Percentiles rank a stretch among this genome's conserved stretches.
Conservation (phyloP, 1,140 invertebrate genomes). For the Tetragonula clypearis region DNA sequence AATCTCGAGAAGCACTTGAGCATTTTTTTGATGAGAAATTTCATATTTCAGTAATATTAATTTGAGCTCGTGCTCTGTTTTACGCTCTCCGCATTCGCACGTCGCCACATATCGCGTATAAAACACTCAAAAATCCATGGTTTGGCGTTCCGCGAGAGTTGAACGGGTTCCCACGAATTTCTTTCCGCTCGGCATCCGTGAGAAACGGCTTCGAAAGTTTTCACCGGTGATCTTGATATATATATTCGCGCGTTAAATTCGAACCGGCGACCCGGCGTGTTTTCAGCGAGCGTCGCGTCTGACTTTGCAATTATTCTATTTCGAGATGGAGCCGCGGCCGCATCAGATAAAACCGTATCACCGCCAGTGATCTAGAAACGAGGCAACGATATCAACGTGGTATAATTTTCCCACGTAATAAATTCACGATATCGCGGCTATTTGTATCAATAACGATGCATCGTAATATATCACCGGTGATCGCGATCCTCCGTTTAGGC, state of each 20-base stretch:
- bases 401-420: conserved; percentile 60
- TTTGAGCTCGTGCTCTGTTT: neutral
- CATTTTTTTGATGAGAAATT: neutral
- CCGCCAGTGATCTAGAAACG: conserved; percentile 39
- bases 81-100: neutral
- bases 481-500: neutral
- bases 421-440: conserved; percentile 56
- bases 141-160: conserved; percentile 23
- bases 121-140: conserved; percentile 25
- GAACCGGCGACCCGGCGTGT: neutral
- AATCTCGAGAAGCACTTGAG: neutral
- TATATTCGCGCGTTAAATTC: conserved; percentile 37
- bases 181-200: neutral
- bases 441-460: conserved; percentile 62
- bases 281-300: neutral
- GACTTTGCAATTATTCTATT: conserved; percentile 55
- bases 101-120: neutral
- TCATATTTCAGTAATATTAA: neutral
- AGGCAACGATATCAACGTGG: conserved; percentile 50
- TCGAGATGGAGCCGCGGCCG: conserved; percentile 22
- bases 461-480: conserved; percentile 55
- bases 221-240: conserved; percentile 24
- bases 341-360: conserved; percentile 51
- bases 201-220: conserved; percentile 48
- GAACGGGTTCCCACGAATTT: neutral